Base-by-base conservation (phyloP, 2,113 vertebrate genomes). In the Menidia beryllina region DNA sequence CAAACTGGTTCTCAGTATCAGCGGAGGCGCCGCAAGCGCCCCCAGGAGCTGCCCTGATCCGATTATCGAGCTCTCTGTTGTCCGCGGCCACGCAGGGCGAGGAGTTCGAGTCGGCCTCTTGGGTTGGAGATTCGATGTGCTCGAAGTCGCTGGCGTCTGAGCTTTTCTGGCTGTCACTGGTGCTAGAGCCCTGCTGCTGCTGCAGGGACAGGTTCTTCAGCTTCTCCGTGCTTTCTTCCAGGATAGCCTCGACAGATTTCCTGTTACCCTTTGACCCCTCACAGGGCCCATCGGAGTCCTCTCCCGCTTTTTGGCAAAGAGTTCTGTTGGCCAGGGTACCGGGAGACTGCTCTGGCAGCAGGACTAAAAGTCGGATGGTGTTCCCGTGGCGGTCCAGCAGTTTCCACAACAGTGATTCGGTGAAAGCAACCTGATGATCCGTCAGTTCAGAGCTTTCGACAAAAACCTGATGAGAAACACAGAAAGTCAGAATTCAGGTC, bases 191-290 rank as follows among this genome's bases (percentile, higher is more conserved):
- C 83, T 92, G 91, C 65, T 93, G 93, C 66, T 92, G 93, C 79
- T 96, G 96, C 26, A 98, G 86, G 7, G 97, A 98, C 72, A 99
- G 91, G 69, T 94, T 97, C 93, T 97, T 97, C 65, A 99, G 95
- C 79, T 97, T 98, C 81, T 99, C 98, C 0, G 98, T 99, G 92
- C 97, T 98, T 88, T 98, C 98, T 87, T 98, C 97, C 21, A 99
- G 90, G 82, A 99, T 96, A 20, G 97, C 96, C 68, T 98, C 97
- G 21, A 99, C 96, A 65, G 96, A 96, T 81, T 97, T 97, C 50
- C 93, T 91, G 86, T 88, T 92, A 81, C 92, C 94, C 90, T 96
- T 96, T 15, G 91, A 85, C 68, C 93, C 93, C 62, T 95, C 95
- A 83, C 93, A 95, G 49, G 91, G 83, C 52, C 93, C 94, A 58